A percentile compares a stretch with the other conserved stretches of the same genome.
These are phyloP conservation scores for Invenusta paracnida DNA, from an alignment of 2,888 invertebrate species.

Conservation along the genomic window DNA sequence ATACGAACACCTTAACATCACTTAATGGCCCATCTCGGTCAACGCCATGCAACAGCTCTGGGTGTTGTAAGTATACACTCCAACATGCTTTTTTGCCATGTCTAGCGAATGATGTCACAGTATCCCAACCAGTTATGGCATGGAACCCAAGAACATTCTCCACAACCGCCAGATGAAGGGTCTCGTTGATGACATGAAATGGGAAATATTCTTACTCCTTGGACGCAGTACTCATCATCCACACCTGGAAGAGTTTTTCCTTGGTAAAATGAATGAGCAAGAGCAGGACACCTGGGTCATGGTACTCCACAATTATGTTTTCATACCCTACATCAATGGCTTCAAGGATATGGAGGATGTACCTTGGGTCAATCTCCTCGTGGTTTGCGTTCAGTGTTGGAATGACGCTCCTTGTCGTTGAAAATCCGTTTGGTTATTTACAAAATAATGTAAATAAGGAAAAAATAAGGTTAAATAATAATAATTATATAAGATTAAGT, in stretches of 20 bases:
- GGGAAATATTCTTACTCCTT: slow-evolving; percentile 22
- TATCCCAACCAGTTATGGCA: slow-evolving; percentile 21
- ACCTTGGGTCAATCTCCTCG: slow-evolving; percentile 33
- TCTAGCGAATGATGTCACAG: slow-evolving; percentile 27
- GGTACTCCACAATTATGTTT: slow-evolving; percentile 18
- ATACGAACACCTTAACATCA: slow-evolving; percentile 41
- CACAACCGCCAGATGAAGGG: slow-evolving; percentile 36
- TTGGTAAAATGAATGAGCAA: slow-evolving; percentile 36
- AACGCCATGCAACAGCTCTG: slow-evolving; percentile 36
- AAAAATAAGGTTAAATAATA: no score
- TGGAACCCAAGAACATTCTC: slow-evolving; percentile 35
- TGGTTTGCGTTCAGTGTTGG: slow-evolving; percentile 29
- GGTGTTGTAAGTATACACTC: slow-evolving; percentile 31
- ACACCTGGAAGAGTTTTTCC: neutral
- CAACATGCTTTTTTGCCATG: slow-evolving; percentile 45
- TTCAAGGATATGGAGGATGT: slow-evolving; percentile 40
- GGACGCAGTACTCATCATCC: slow-evolving; percentile 42
- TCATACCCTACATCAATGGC: slow-evolving; percentile 36
- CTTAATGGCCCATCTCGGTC: slow-evolving; percentile 32
- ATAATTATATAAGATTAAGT: no score
- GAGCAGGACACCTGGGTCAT: slow-evolving; percentile 27
- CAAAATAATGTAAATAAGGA: no score
- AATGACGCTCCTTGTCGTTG: slow-evolving; percentile 32
- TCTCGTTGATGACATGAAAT: slow-evolving; percentile 22
- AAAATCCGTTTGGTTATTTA: slow-evolving; percentile 24